Base-by-base conservation (phyloP, 1,140 invertebrate species). In the Oedothorax gibbosus region DNA sequence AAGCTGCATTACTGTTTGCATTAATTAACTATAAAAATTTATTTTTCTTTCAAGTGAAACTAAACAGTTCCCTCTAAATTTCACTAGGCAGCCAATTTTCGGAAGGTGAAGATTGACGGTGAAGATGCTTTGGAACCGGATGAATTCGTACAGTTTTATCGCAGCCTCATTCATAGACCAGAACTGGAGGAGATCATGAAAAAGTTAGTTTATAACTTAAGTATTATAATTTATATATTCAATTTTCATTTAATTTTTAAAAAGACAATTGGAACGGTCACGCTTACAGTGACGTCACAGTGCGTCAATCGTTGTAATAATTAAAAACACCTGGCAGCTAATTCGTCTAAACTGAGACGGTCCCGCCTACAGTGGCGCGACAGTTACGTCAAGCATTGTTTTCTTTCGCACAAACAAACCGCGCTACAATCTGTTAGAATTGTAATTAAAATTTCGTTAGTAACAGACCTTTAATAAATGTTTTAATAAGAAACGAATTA, bases 61-160 rank as follows among this genome's bases (percentile, higher is more conserved):
- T 35, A 35, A 35, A 35, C 35, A 35, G 35, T 35, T 35, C 5
- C 1, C 1, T 35, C 35, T 35, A 2, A 35, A 2, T 35, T 35
- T 35, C 35, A 35, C 5, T 35, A 92, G 91, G 88, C 89, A 87
- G 92, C 92, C 7, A 92, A 93, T 86, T 91, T 89, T 9, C 89
- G 90, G 51, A 91, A 90, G 87, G 86, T 87, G 6, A 88, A 88
- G 20, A 89, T 88, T 10, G 88, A 90, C 57, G 91, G 89, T 35
- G 90, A 91, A 65, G 89, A 92, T 79, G 90, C 90, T 7, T 87
- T 93, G 65, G 92, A 93, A 87, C 89, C 89, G 20, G 89, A 92
- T 7, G 92, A 93, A 88, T 93, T 93, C 88, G 90, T 93, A 21
- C 85, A 88, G 6, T 93, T 93, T 87, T 93, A 92, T 87, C 89